Conservation (phyloP, 2,888 invertebrate genomes). For the Nomada ferruginata region DNA sequence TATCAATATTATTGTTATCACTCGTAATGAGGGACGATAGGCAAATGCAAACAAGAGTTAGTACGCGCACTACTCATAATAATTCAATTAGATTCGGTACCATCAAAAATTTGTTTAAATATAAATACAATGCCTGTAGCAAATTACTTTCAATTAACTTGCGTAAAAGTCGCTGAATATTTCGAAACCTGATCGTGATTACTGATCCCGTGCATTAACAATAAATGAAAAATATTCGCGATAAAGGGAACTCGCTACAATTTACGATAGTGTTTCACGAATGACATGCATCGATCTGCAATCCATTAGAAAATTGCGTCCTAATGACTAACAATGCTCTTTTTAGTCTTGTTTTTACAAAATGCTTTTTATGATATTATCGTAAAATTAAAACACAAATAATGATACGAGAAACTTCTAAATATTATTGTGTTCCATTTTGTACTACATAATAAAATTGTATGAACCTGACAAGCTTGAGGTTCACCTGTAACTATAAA, state of each 20-base stretch:
- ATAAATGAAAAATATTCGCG: neutral
- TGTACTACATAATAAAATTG: too few relatives aligned
- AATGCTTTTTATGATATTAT: too few relatives aligned
- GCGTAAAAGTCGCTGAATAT: neutral
- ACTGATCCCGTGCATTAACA: neutral
- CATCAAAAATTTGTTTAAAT: neutral
- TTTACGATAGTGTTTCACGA: neutral
- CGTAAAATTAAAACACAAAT: too few relatives aligned
- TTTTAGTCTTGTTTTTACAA: neutral
- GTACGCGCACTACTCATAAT: neutral
- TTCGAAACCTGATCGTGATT: neutral
- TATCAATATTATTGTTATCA: neutral
- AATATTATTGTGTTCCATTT: too few relatives aligned
- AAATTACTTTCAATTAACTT: neutral
- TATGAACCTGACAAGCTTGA: too few relatives aligned
- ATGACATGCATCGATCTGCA: constrained; percentile 8
- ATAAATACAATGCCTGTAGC: neutral
- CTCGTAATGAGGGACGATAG: neutral
- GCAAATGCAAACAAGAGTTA: neutral
- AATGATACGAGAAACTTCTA: too few relatives aligned
- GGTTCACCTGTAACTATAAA: too few relatives aligned
- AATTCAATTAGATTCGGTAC: neutral
- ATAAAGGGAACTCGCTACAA: neutral
- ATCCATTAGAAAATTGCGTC: constrained; percentile 48
- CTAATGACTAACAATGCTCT: neutral